Evolutionary conservation across 1,140 invertebrate species (phyloP).

Genomic region (Tetranychus urticae): DNA sequence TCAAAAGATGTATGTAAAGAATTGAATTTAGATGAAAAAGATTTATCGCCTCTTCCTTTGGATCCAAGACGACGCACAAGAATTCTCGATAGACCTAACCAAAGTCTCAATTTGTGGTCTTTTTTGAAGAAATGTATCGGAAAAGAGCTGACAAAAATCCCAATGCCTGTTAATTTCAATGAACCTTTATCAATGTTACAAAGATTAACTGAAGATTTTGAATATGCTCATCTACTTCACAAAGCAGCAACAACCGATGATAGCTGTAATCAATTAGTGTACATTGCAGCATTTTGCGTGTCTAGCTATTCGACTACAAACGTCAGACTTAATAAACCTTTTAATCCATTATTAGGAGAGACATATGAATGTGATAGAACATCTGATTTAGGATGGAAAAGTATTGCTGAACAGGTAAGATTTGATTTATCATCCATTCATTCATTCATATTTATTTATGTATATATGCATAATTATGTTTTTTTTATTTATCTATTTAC

Average conservation of each 20-base stretch:
- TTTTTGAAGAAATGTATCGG: constrained; percentile 62
- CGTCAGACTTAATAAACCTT: not conserved
- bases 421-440: not conserved
- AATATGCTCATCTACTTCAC: constrained; percentile 54
- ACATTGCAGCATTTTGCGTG: not conserved
- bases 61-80: constrained; percentile 32
- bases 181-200: constrained; percentile 97
- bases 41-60: not conserved
- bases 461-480: not conserved
- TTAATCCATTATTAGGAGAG: not conserved
- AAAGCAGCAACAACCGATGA: constrained; percentile 42
- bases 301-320: not conserved
- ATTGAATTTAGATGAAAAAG: not conserved
- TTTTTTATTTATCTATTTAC: too few species aligned
- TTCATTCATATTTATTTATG: not conserved
- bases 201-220: constrained; percentile 13
- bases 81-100: constrained; percentile 78
- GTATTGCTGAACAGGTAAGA: not conserved
- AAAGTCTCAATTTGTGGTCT: constrained; percentile 53
- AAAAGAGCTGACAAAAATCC: constrained; percentile 95
- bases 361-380: not conserved
- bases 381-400: not conserved
- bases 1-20: not conserved
- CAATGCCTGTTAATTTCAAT: constrained; percentile 29
- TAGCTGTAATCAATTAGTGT: constrained; percentile 45